phyloP scores from a whole-genome alignment of 1,140 invertebrate species.

The Elysia chlorotica region DNA sequence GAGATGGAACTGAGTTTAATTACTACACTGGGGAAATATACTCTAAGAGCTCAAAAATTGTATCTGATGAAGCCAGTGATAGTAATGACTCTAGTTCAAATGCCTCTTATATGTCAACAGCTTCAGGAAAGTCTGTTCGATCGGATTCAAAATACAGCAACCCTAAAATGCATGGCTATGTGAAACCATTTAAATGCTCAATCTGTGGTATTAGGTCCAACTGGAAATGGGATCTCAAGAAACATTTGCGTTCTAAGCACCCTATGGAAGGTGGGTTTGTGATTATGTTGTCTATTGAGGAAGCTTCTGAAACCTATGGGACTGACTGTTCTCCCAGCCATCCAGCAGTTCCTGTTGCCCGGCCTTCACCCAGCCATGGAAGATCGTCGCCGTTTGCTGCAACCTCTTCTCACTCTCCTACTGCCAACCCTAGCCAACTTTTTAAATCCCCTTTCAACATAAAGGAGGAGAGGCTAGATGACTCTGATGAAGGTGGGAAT shows the following conservation, averaged over 20 bases:
- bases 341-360: background rate
- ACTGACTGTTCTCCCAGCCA: conserved; percentile 19
- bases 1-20: conserved; percentile 33
- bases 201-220: conserved; percentile 90
- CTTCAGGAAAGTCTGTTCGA: background rate
- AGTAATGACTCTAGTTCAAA: background rate
- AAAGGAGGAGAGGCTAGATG: conserved; percentile 1
- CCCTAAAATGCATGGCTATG: conserved; percentile 50
- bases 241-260: conserved; percentile 51
- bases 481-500: background rate
- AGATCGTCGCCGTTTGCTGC: background rate
- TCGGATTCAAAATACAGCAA: conserved; percentile 27
- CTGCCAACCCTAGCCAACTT: background rate
- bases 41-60: background rate
- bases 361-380: background rate
- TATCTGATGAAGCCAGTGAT: background rate
- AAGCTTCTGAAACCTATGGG: conserved; percentile 80
- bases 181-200: conserved; percentile 87
- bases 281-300: conserved; percentile 88
- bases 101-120: background rate
- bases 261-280: conserved; percentile 57
- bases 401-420: background rate
- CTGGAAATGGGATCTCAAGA: conserved; percentile 93
- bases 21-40: conserved; percentile 25
- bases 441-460: conserved; percentile 7